phyloP scores from a whole-genome alignment of 2,113 vertebrate genomes.

The Furnarius figulus region DNA sequence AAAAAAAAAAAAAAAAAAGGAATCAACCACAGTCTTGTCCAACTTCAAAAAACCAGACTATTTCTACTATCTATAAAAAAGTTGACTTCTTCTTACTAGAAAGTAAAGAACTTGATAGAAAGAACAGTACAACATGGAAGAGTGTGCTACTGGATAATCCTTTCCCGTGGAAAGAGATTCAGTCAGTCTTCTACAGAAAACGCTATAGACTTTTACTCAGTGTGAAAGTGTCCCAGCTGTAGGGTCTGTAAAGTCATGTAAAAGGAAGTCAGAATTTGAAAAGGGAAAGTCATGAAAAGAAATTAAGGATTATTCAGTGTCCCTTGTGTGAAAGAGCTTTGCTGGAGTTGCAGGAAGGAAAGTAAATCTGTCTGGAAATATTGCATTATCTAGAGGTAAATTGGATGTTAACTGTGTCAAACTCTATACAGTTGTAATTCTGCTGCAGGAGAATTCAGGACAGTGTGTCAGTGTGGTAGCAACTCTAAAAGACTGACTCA shows the following conservation, averaged over 20 bases:
- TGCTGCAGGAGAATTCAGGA: not conserved
- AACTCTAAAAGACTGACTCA: not conserved
- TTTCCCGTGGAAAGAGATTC: not conserved
- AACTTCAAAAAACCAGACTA: not conserved
- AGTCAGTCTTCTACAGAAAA: not conserved
- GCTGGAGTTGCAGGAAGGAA: not conserved
- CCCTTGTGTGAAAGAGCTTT: not conserved
- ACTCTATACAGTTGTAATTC: not conserved
- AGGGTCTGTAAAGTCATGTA: not conserved
- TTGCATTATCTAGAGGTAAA: not conserved
- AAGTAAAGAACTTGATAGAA: not conserved
- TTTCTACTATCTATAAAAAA: not conserved
- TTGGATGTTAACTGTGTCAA: conserved; percentile 15
- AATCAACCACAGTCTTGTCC: not conserved
- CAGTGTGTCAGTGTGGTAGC: not conserved
- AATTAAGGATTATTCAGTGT: not conserved
- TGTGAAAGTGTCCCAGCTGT: not conserved
- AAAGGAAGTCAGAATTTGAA: not conserved
- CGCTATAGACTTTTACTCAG: not conserved
- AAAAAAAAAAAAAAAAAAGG: not conserved
- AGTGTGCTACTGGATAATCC: not conserved
- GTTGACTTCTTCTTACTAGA: not conserved
- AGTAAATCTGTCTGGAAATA: not conserved
- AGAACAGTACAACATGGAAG: not conserved
- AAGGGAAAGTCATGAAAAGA: not conserved